Conservation (phyloP, 2,888 invertebrate species). For the Coelinius sp. region DNA sequence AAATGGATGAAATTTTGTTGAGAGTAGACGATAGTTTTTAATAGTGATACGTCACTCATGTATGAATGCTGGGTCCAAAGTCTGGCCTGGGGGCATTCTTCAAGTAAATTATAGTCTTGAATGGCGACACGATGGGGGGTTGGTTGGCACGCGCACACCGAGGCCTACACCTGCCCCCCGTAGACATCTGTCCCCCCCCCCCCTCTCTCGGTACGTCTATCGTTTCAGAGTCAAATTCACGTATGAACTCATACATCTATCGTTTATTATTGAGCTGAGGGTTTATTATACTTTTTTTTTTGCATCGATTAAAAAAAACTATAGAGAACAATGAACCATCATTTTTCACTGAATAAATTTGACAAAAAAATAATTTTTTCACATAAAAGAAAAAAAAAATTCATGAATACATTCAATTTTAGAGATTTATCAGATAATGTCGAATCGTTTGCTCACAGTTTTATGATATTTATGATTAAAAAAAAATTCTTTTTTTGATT, state of each 20-base stretch:
- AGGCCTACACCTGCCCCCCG: slow-evolving; percentile 67
- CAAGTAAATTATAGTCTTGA: slow-evolving; percentile 71
- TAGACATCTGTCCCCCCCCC: slow-evolving; percentile 66
- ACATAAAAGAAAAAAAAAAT: background rate
- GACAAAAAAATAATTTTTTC: background rate
- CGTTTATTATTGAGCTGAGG: background rate
- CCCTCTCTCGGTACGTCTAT: slow-evolving; percentile 40
- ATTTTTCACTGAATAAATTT: background rate
- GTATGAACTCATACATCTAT: background rate
- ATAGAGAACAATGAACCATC: background rate
- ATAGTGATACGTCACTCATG: slow-evolving; percentile 52
- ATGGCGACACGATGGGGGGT: slow-evolving; percentile 68
- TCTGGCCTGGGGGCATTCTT: slow-evolving; percentile 64
- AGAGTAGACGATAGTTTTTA: background rate
- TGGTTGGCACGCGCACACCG: slow-evolving; percentile 68
- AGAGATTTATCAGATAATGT: background rate
- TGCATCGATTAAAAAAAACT: background rate
- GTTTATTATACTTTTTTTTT: slow-evolving; percentile 8
- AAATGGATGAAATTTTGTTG: background rate
- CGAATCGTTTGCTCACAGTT: background rate
- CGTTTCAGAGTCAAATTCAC: slow-evolving; percentile 46
- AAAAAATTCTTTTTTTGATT: too few species aligned
- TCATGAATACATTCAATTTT: background rate
- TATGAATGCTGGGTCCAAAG: slow-evolving; percentile 57
- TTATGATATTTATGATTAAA: too few species aligned